A percentile compares a stretch with the other conserved stretches of the same genome.
phyloP scores from a whole-genome alignment of 2,797 vertebrate genomes.

The Sebastes oblongus region DNA sequence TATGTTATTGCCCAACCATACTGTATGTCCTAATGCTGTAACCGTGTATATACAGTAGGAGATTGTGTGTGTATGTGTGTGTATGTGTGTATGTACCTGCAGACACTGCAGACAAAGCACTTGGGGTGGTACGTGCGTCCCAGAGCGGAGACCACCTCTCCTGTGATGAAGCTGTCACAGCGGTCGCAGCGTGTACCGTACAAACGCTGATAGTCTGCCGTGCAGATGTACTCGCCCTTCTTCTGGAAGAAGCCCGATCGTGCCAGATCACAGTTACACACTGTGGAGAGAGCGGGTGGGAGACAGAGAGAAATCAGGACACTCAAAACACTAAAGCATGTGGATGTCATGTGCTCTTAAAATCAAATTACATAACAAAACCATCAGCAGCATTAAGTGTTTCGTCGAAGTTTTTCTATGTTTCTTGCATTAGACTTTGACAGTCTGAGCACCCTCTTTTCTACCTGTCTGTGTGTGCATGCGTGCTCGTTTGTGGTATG shows the following conservation, averaged over 20 bases:
- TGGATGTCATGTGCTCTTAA: neutral
- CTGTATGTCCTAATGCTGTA: neutral
- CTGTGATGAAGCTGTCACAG: conserved; percentile 95
- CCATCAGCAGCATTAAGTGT: neutral
- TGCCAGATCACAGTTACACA: conserved; percentile 96
- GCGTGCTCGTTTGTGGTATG: neutral
- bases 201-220: conserved; percentile 95
- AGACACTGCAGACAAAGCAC: conserved; percentile 97
- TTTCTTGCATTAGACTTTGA: neutral
- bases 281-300: conserved; percentile 74
- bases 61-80: neutral
- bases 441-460: neutral
- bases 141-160: conserved; percentile 97
- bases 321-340: neutral
- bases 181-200: conserved; percentile 98
- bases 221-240: conserved; percentile 98
- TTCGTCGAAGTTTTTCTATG: neutral
- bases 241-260: conserved; percentile 98
- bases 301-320: neutral
- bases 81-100: conserved; percentile 84
- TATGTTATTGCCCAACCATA: neutral
- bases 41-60: neutral
- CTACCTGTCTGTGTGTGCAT: conserved; percentile 14
- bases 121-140: conserved; percentile 97
- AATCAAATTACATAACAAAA: neutral